phyloP scores from a whole-genome alignment of 2,888 invertebrate species.

The Petrophora chlorosata region DNA sequence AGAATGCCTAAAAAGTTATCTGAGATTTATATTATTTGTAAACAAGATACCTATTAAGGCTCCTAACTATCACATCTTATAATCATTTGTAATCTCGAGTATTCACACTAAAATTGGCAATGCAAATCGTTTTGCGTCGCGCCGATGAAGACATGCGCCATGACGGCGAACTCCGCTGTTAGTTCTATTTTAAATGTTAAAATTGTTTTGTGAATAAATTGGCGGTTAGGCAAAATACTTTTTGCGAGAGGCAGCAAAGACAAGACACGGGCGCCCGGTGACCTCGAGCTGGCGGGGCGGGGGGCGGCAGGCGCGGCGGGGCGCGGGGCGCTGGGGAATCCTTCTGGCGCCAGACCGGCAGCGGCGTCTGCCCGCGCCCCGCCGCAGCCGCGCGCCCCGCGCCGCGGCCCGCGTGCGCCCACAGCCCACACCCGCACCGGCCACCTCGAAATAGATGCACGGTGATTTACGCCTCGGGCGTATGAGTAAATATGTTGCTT shows the following conservation, averaged over 20 bases:
- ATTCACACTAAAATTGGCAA: conserved; percentile 8
- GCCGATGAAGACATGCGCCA: conserved; percentile 11
- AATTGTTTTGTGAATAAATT: conserved; percentile 41
- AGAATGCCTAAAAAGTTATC: too few relatives aligned
- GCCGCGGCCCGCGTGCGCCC: conserved; percentile 40
- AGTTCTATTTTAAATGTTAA: conserved; percentile 32
- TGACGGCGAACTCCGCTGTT: conserved; percentile 20
- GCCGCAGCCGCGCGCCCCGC: conserved; percentile 48
- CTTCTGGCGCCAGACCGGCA: conserved; percentile 84
- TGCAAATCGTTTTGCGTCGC: conserved; percentile 15
- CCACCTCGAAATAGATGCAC: conserved; percentile 82
- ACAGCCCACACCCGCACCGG: conserved; percentile 57
- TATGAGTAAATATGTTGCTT: conserved; percentile 80
- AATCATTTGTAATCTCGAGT: conserved; percentile 1
- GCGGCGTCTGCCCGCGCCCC: conserved; percentile 76
- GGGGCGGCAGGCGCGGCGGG: conserved; percentile 42
- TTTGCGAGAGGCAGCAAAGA: conserved; percentile 42
- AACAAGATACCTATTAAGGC: too few relatives aligned
- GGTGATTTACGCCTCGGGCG: conserved; percentile 82
- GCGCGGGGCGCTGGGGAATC: conserved; percentile 82
- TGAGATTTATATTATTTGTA: too few relatives aligned
- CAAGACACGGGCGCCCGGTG: conserved; percentile 58
- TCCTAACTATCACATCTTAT: too few relatives aligned
- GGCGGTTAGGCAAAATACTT: conserved; percentile 37
- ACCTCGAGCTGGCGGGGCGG: conserved; percentile 56